Evolutionary conservation across 2,888 invertebrate species (phyloP).

Genomic region (Dryocosmus kuriphilus): DNA sequence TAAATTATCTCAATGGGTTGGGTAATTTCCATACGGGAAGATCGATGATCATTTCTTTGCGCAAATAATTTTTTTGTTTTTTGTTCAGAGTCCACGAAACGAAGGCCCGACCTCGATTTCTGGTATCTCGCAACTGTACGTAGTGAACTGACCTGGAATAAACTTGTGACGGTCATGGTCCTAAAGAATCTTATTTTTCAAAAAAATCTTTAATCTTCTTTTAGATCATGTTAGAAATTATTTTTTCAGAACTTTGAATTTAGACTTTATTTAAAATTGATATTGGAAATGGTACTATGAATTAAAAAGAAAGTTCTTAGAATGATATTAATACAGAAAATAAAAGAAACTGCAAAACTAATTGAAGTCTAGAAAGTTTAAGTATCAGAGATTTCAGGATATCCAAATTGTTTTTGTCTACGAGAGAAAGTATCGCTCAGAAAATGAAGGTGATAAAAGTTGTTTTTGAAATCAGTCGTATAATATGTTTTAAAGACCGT

Average conservation of each 20-base stretch:
- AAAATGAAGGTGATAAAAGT: background rate
- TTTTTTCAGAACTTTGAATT: background rate
- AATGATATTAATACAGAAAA: too few species aligned
- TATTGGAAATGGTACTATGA: too few species aligned
- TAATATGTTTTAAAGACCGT: too few species aligned
- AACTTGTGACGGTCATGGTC: conserved; percentile 29
- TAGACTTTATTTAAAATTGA: background rate
- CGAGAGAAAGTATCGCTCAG: background rate
- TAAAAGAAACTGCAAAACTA: background rate
- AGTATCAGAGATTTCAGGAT: background rate
- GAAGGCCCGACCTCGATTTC: conserved; percentile 31
- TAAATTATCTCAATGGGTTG: background rate
- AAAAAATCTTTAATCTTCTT: background rate
- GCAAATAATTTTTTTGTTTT: background rate
- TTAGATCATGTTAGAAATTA: background rate
- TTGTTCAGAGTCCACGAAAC: conserved; percentile 15
- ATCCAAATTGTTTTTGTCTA: background rate
- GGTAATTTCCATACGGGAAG: background rate
- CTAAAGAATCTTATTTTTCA: background rate
- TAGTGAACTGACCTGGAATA: conserved; percentile 28
- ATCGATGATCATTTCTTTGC: background rate
- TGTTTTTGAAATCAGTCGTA: too few species aligned
- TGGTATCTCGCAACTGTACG: conserved; percentile 34
- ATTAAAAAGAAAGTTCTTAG: too few species aligned
- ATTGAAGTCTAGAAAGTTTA: background rate